Conservation (phyloP, 2,888 invertebrate species). For the Drosophila paranaensis region DNA sequence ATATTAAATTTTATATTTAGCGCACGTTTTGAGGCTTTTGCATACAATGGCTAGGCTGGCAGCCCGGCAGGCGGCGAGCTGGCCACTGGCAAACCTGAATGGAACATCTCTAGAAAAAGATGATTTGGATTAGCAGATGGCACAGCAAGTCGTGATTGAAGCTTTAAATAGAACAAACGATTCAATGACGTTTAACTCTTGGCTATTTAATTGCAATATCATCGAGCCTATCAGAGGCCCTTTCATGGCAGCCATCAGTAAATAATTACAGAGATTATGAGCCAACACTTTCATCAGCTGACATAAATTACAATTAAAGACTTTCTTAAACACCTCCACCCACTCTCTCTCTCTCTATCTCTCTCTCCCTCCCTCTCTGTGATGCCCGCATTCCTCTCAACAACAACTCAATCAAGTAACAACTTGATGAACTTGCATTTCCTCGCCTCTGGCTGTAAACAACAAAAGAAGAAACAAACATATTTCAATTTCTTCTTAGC, state of each 20-base stretch:
- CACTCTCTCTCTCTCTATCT: not conserved
- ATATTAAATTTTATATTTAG: slow-evolving; percentile 79
- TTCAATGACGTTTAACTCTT: slow-evolving; percentile 21
- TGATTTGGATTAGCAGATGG: slow-evolving; percentile 49
- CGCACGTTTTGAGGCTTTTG: slow-evolving; percentile 69
- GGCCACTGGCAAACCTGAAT: slow-evolving; percentile 17
- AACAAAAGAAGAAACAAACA: slow-evolving; percentile 16
- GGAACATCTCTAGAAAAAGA: slow-evolving; percentile 41
- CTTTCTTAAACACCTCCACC: slow-evolving; percentile 10
- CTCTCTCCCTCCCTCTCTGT: not conserved
- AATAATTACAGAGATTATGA: slow-evolving; percentile 14
- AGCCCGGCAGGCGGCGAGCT: not conserved
- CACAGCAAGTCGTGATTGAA: slow-evolving; percentile 62
- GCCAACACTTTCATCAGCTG: slow-evolving; percentile 46
- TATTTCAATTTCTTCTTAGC: slow-evolving; percentile 49
- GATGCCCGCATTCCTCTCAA: slow-evolving; percentile 26
- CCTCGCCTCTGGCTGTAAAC: slow-evolving; percentile 22
- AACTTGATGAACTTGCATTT: slow-evolving; percentile 64
- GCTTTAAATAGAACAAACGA: slow-evolving; percentile 46
- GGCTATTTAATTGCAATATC: slow-evolving; percentile 43
- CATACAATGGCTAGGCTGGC: slow-evolving; percentile 57
- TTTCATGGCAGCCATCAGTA: not conserved
- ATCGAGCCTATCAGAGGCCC: slow-evolving; percentile 19
- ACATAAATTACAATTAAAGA: slow-evolving; percentile 73
- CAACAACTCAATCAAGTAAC: slow-evolving; percentile 48